These are phyloP conservation scores for Enteromius radiatus DNA, from an alignment of 2,797 vertebrate genomes.

Conservation along the genomic window DNA sequence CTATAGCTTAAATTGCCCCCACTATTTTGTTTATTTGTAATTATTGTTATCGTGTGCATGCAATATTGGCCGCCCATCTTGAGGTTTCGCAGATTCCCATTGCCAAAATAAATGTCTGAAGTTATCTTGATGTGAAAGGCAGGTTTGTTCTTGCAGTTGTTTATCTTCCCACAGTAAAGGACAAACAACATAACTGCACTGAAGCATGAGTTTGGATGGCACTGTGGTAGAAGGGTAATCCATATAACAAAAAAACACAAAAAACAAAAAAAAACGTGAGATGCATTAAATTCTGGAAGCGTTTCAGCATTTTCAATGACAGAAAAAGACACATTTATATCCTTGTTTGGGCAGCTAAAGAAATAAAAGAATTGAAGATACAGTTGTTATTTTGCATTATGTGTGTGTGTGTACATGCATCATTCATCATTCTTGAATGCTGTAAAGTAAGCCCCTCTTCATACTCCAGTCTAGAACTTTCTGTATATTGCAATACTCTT, in stretches of 20 bases:
- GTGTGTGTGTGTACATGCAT: background rate
- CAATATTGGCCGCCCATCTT: background rate
- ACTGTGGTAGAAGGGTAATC: background rate
- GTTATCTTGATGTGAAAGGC: constrained; percentile 29
- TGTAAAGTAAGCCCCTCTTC: background rate
- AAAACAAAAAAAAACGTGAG: background rate
- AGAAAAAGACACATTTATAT: background rate
- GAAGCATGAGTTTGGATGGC: background rate
- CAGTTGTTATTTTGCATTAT: background rate
- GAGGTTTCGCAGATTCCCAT: background rate
- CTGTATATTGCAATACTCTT: background rate
- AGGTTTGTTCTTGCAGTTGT: constrained; percentile 39
- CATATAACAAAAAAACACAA: background rate
- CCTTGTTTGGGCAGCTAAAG: constrained; percentile 4
- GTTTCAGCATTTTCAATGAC: background rate
- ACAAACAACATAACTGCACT: background rate
- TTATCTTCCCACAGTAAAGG: constrained; percentile 28
- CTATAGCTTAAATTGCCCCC: background rate
- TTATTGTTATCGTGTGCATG: background rate
- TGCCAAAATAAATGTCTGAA: background rate
- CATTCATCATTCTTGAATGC: background rate
- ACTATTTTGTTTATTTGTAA: background rate
- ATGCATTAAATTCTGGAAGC: background rate
- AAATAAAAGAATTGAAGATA: background rate
- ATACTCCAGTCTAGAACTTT: background rate